phyloP scores from a whole-genome alignment of 2,797 vertebrate species.

The Anas bernieri region DNA sequence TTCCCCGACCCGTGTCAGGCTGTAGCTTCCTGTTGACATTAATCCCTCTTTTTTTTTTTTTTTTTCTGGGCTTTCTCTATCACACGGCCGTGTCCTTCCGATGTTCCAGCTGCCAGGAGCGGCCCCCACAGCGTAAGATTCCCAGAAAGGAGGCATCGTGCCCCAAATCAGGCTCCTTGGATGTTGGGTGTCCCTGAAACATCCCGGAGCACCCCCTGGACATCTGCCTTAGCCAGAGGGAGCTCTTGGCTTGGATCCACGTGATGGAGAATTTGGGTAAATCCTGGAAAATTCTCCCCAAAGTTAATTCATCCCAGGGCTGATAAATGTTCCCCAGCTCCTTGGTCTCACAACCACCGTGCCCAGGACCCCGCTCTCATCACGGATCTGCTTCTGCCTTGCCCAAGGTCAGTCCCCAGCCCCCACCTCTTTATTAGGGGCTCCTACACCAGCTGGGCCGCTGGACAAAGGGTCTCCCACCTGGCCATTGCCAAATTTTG shows the following conservation, averaged over 20 bases:
- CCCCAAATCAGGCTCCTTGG: not conserved
- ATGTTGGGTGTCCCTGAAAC: not conserved
- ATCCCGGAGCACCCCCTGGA: not conserved
- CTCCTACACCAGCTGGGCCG: too few species aligned
- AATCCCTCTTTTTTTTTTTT: not conserved
- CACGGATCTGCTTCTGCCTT: not conserved
- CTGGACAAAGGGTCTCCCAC: too few species aligned
- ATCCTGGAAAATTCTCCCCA: not conserved
- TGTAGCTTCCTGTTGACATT: constrained; percentile 6
- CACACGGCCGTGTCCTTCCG: not conserved
- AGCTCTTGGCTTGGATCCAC: not conserved
- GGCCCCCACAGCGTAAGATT: not conserved
- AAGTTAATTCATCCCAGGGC: not conserved
- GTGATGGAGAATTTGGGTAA: not conserved
- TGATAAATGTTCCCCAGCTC: not conserved
- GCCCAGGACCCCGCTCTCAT: accelerated
- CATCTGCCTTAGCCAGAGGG: not conserved
- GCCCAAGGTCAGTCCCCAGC: not conserved
- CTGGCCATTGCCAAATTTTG: not conserved
- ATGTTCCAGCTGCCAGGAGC: not conserved
- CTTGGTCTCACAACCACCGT: not conserved
- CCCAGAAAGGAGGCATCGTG: not conserved
- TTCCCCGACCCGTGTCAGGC: not conserved
- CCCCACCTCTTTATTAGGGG: too few species aligned
- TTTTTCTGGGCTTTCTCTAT: not conserved